Evolutionary conservation across 2,113 vertebrate species (phyloP).

Genomic region (Macrotis lagotis): DNA sequence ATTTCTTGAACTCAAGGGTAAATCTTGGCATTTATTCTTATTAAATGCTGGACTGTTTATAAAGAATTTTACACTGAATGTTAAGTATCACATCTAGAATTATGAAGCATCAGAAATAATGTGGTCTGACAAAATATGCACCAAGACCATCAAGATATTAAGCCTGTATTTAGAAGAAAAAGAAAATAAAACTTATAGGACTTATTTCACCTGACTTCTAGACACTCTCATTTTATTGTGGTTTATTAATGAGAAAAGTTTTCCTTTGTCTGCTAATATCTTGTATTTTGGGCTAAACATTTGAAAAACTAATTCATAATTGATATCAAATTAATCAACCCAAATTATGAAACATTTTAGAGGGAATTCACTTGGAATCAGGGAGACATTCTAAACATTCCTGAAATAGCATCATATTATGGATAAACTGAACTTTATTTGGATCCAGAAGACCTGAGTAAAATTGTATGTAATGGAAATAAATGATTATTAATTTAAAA

Average conservation of each 20-base stretch:
- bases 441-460: not conserved
- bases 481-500: not conserved
- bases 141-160: slow-evolving; percentile 64
- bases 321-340: slow-evolving; percentile 57
- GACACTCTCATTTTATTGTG: slow-evolving; percentile 45
- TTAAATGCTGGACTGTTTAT: not conserved
- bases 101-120: slow-evolving; percentile 31
- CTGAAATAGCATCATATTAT: too few relatives aligned
- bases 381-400: too few relatives aligned
- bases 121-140: slow-evolving; percentile 45
- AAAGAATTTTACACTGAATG: not conserved
- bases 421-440: not conserved
- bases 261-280: slow-evolving; percentile 69
- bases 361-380: too few relatives aligned
- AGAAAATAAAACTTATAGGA: slow-evolving; percentile 51
- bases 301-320: slow-evolving; percentile 60
- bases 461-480: not conserved
- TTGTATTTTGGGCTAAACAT: slow-evolving; percentile 41
- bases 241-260: slow-evolving; percentile 71
- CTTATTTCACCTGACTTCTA: slow-evolving; percentile 62
- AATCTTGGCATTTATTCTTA: too few relatives aligned
- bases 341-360: slow-evolving; percentile 25
- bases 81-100: not conserved
- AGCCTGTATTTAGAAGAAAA: slow-evolving; percentile 69
- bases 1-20: too few relatives aligned